Evolutionary conservation across 1,140 invertebrate species (phyloP), one percentile per base, ranked within the genome.

Genomic region (Temnothorax curvispinosus): DNA sequence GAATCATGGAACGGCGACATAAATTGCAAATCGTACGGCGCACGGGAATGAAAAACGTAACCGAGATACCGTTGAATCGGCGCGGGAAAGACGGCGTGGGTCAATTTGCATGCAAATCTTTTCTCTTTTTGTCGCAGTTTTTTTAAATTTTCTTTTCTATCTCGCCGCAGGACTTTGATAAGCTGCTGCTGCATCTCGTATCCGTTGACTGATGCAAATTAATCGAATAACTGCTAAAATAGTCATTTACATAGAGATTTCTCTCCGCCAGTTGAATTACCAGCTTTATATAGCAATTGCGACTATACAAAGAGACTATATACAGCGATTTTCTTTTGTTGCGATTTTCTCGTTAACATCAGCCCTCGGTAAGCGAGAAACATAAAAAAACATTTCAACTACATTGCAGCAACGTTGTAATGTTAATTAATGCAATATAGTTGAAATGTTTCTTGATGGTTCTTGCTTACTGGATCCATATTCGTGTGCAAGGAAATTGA

Each of bases 121-220:
- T 64, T 32, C 21, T 67, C 27, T 27, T 62, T 77, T 41, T 27
- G 2, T 4, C 35, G 18, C 38, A n/a, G n/a, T 41, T 81, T 71
- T 81, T 64, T 81, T 64, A 5, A 35, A 54, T 74, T 27, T 27
- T 27, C 1, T 27, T 27, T 27, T 27, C 21, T 18, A 6, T 32
- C 50, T 47, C 2, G 44, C 21, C 65, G 3, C 13, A 47, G 21
- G 65, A 69, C 13, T 47, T 71, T 47, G 41, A 71, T n/a, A 47
- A 47, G 13, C 41, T 21, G 41, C 21, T 47, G 41, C 15, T n/a
- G n/a, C 1, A 27, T 74, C 38, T 3, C n/a, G 71, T 7, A 78
- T 86, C 11, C 15, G 44, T 71, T 71, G 44, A 71, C 27, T 50
- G 13, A 50, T 71, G 44, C 13, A 41, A 71, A 71, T 50, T 71